Base-by-base conservation (phyloP, 1,140 invertebrate species). In the Daktulosphaira vitifoliae region DNA sequence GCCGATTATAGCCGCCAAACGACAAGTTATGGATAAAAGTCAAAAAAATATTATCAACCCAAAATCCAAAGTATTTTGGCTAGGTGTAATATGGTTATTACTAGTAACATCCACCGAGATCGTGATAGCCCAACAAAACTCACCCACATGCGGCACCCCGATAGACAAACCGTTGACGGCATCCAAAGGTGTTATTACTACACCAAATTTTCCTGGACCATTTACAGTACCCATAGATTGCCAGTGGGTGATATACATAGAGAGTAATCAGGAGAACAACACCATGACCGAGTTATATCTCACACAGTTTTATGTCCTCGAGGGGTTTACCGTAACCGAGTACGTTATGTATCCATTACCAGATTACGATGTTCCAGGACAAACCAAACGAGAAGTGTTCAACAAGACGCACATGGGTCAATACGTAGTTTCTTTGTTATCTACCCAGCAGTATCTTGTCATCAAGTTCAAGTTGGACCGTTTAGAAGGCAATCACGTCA, bases 281-380 rank as follows among this genome's bases (percentile, higher is more conserved):
- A 73, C 78, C 16, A 84, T 85, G 4, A 90, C 93, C 69, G 81
- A 89, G 38, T 79, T 94, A 23, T 93, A 94, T 73, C 79, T 94
- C 67, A 93, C 89, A 0, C 91, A 94, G 71, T 81, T 91, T 26
- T 94, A 88, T 75, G 85, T 90, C 23, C 84, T 84, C 51, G 84
- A 84, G 69, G 89, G 87, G 0, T 76, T 93, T 0, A 82, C 80
- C 29, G 88, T 92, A 72, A 88, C 85, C 1, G 89, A 92, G 71
- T 92, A 91, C 71, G 82, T 26, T 23, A 37, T 50, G 15, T 59
- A 66, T 2, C 11, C 9, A 16, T 16, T 38, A 2, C 9, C 8
- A 16, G 25, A 39, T 2, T 13, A 13, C 1, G 42, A 37, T 5
- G 48, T 38, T 7, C 25, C n/a, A 9, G 51, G 23, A 18, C 20